These are phyloP conservation scores for Marisa cornuarietis DNA, from an alignment of 1,140 invertebrate species.

Conservation along the genomic window DNA sequence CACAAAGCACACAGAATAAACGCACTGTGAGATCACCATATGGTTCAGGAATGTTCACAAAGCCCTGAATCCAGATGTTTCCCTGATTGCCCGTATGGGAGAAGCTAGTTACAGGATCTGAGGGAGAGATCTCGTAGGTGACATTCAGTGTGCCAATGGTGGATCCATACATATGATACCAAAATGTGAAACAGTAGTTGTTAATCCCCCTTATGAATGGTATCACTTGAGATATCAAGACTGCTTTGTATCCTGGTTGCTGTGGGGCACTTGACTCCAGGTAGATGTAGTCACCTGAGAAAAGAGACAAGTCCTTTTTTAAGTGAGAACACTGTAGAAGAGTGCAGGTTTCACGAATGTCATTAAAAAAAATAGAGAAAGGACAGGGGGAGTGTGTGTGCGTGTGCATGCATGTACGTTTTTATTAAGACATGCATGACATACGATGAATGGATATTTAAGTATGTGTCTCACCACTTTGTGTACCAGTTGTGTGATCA, in stretches of 20 bases:
- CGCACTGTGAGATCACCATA: constrained; percentile 14
- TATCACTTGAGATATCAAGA: constrained; percentile 42
- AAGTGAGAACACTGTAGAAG: not conserved
- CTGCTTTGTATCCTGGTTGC: constrained; percentile 38
- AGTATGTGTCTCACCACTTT: not conserved
- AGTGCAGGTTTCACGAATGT: not conserved
- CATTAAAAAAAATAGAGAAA: not conserved
- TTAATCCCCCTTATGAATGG: constrained; percentile 25
- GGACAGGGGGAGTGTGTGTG: too few relatives aligned
- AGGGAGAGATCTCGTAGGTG: constrained; percentile 17
- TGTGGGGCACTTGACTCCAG: constrained; percentile 41
- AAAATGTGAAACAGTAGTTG: constrained; percentile 69
- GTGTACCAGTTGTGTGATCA: constrained; percentile 59
- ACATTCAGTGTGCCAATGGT: constrained; percentile 45
- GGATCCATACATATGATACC: constrained; percentile 79
- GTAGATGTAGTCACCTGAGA: constrained; percentile 55
- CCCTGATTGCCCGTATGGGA: constrained; percentile 33
- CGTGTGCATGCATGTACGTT: too few relatives aligned
- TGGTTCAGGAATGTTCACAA: constrained; percentile 20
- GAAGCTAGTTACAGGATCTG: not conserved
- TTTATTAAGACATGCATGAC: too few relatives aligned
- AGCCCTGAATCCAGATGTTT: constrained; percentile 37
- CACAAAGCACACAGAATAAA: not conserved
- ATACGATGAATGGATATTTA: not conserved
- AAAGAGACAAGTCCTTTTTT: not conserved